Evolutionary conservation across 2,888 invertebrate genomes (phyloP), one percentile per base, ranked within the genome.

Genomic region (Macropis europaea): DNA sequence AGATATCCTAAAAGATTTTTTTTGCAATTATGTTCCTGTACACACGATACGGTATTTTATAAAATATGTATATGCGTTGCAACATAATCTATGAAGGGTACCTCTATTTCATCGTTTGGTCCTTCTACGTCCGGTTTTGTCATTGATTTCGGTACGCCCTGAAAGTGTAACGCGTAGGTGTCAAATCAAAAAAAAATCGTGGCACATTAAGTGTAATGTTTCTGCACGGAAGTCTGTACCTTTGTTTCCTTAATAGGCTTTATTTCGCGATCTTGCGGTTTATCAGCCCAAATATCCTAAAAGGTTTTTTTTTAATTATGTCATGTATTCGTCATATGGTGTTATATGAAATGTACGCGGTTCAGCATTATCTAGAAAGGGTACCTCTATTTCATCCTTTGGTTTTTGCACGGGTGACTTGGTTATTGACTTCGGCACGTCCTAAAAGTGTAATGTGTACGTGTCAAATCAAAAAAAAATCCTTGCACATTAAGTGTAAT

Each of bases 241-340:
- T n/a, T n/a, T n/a, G n/a, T 59, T 52, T 42, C 52, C 57, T 50
- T 57, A 13, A 60, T 50, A 2, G 34, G 17, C 45, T 72, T 75
- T 9, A 59, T 52, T 38, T 74, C 71, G 0, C 61, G 60, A 17
- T 68, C 71, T 26, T 17, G 30, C 2, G 57, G 47, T 17, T 30
- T 72, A 15, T 59, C 64, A 7, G 53, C 61, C 71, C 71, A 72
- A 15, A 72, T 66, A 4, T 73, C 72, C 72, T 73, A 72, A 0
- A 42, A 72, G 47, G 30, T 47, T 13, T n/a, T 34, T 24, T 13
- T 7, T 4, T 30, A 17, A 32, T 40, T 22, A 48, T 19, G 9
- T 32, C 26, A 26, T 15, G 1, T 3, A 32, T 24, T 19, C 4
- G 9, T 3, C 0, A 1, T 6, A 22, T n/a, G 5, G 13, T 19